Base-by-base conservation (phyloP, 2,888 invertebrate genomes). In the Eupelmus urozonus region DNA sequence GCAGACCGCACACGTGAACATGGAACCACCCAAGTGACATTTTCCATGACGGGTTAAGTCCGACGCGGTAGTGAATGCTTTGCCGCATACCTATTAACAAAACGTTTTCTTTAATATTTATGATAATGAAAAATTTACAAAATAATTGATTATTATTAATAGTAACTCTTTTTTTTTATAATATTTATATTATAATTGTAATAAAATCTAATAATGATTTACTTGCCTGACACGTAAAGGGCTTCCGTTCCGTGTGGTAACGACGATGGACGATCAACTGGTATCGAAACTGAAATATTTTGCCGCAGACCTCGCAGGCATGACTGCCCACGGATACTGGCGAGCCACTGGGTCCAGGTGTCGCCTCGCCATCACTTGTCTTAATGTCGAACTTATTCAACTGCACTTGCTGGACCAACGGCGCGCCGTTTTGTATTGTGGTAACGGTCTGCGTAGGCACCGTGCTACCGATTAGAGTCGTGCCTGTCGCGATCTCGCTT, bases 281-380 rank as follows among this genome's bases (percentile, higher is more conserved):
- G 90, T 96, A 96, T 76, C 96, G 93, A 89, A 95, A 96, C 85
- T 95, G 95, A 90, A 96, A 96, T 90, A 95, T 94, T 90, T 96
- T 96, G 69, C 95, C 95, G 85, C 96, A 96, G 79, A 96, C 93
- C 89, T 96, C 96, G 89, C 96, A 96, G 20, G 94, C 92, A 88
- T 96, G 96, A 81, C 93, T 93, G 23, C 93, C 94, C 34, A 91
- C 90, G 18, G 92, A 90, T 1, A 92, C 92, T 1, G 92, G 91
- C 1, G 94, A 93, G 2, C 93, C 93, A 57, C 91, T 91, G 66
- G 89, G 88, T 76, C 89, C 89, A 5, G 89, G 89, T 13, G 89
- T 89, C 2, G 88, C 89, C 80, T 89, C 89, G 9, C 88, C 88
- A 34, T 90, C 89, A 66, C 85, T 87, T 3, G 86, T 84, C 76